Base-by-base conservation (phyloP, 2,113 vertebrate species). In the Fregetta grallaria region DNA sequence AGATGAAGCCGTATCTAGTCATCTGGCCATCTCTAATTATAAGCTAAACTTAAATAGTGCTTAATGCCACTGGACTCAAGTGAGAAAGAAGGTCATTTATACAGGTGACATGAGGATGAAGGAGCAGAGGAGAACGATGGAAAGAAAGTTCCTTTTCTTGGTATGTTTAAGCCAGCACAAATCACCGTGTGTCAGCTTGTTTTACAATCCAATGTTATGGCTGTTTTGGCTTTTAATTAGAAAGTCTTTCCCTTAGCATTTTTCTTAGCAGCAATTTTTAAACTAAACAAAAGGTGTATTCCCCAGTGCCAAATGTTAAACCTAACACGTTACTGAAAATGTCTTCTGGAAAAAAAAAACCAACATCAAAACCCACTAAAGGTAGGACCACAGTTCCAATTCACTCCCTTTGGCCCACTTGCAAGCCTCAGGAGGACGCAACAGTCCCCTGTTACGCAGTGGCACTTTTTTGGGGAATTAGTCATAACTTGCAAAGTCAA, bases 231-330 rank as follows among this genome's bases (percentile, higher is more conserved):
- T 96, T 96, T 88, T 95, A 91, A 95, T 90, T 94, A 94, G 93
- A 88, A 97, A 81, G 73, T 67, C 77, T 79, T 97, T 94, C 89
- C 82, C 32, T 70, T 88, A 91, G 89, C 81, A 70, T 92, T 96
- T 95, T 95, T 94, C 88, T 95, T 89, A 92, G 77, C 55, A 92
- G 66, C 50, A 79, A 76, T 82, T 96, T 92, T 94, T 76, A 89
- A 97, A 76, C 42, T 86, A 91, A 96, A 92, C 94, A 94, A 86
- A 96, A 96, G 85, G 79, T 93, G 42, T 90, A 91, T 90, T 94
- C 92, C 82, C 81, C 72, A 73, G 40, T 76, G 75, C 92, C 93
- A 87, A 95, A 95, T 95, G 65, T 88, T 94, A 94, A 94, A 93
- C 88, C 45, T 95, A 75, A 82, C 61, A 67, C 6, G 45, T 76